Evolutionary conservation across 2,888 invertebrate genomes (phyloP).

Genomic region (Lysandra coridon): DNA sequence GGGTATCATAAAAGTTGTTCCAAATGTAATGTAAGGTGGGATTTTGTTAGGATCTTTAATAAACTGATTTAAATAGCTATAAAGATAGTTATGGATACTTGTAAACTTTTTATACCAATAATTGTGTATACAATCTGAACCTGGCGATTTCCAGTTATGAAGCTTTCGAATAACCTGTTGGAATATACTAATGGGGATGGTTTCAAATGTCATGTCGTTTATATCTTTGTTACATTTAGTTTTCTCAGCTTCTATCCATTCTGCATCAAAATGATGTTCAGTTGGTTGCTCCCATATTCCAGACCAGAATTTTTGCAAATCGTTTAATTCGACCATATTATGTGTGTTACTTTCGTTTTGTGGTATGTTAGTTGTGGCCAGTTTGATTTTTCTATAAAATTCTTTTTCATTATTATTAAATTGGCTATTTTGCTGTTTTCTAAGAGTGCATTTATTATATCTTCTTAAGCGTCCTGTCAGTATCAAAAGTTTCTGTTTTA

Average conservation of each 20-base stretch:
- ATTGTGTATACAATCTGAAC: conserved; percentile 39
- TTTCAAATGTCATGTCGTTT: not conserved
- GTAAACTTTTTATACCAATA: conserved; percentile 42
- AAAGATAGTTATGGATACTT: conserved; percentile 33
- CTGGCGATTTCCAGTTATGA: conserved; percentile 42
- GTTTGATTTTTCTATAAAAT: not conserved
- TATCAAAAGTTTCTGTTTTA: too few relatives aligned
- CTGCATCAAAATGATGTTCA: not conserved
- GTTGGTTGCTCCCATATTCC: not conserved
- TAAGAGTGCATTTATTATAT: not conserved
- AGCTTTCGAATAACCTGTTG: conserved; percentile 32
- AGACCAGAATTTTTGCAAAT: conserved; percentile 1
- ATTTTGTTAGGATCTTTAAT: conserved; percentile 34
- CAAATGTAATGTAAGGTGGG: conserved; percentile 38
- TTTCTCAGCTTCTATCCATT: not conserved
- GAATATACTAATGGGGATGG: conserved; percentile 32
- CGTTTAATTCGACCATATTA: not conserved
- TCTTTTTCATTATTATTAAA: not conserved
- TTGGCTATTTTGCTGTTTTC: not conserved
- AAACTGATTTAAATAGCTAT: conserved; percentile 36
- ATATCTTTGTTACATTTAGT: not conserved
- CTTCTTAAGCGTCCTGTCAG: not conserved
- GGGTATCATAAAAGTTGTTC: conserved; percentile 39
- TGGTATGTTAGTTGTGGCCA: not conserved
- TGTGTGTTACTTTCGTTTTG: not conserved